Evolutionary conservation across 2,888 invertebrate species (phyloP).

Genomic region (Diarsia mendica): DNA sequence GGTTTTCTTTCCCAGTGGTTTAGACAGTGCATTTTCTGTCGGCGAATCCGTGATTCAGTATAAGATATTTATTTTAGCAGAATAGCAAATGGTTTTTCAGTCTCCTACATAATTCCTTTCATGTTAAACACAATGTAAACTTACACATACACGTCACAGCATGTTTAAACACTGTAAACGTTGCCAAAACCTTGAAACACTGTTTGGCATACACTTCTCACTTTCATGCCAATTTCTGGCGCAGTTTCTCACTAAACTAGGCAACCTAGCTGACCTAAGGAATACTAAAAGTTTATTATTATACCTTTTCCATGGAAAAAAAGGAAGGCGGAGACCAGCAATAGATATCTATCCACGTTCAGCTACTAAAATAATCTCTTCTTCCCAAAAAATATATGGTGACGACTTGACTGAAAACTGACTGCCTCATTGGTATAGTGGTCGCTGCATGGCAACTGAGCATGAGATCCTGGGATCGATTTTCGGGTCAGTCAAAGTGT

Average conservation of each 20-base stretch:
- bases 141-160: neutral
- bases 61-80: neutral
- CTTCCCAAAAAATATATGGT: neutral
- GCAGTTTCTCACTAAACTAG: conserved; percentile 3
- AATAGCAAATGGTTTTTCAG: neutral
- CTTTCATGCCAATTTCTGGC: conserved; percentile 36
- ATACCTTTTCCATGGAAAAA: too few species aligned
- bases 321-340: neutral
- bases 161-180: conserved; percentile 15
- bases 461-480: too few species aligned
- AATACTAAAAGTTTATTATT: neutral
- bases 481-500: too few species aligned
- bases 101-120: conserved; percentile 10
- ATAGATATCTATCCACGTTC: neutral
- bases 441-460: too few species aligned
- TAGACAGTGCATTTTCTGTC: too few species aligned
- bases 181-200: conserved; percentile 49
- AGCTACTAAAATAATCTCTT: neutral
- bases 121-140: conserved; percentile 16
- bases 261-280: neutral
- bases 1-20: too few species aligned
- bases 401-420: neutral
- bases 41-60: neutral
- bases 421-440: too few species aligned
- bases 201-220: conserved; percentile 35